Base-by-base conservation (phyloP, 2,888 invertebrate genomes). In the Orthosia incerta region DNA sequence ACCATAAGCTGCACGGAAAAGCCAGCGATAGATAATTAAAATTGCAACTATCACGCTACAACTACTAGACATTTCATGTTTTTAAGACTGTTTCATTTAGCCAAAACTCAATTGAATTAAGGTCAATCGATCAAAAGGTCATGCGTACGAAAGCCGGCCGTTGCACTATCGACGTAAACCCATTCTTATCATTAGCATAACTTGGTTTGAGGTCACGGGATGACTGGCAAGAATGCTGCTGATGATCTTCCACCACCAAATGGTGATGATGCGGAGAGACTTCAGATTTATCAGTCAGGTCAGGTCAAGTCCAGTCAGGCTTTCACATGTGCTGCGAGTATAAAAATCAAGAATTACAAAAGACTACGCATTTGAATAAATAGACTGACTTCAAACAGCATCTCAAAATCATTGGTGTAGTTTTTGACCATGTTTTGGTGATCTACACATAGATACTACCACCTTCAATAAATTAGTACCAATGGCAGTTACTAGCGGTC, bases 81-180 rank as follows among this genome's bases (percentile, higher is more conserved):
- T 55, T 62, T 16, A 23, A 39, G 4, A n/a, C 16, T 2, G 12
- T 7, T 45, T 26, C 0, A 39, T 12, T 61, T 39, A 7, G 9
- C 31, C 45, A 60, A 53, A 39, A n/a, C 46, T 18, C n/a, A 3
- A 9, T 13, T 20, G 15, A 26, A 26, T 39, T 56, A 56, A 75
- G 64, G 63, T 56, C 55, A 26, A 4, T 16, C 7, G 39, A 65
- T 16, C 31, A n/a, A 48, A 75, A 59, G 76, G 46, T 75, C 48
- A 48, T 53, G 66, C 23, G 46, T 65, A 53, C 26, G 18, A 60
- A 15, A 65, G 53, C 39, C 2, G 23, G 39, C 23, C 15, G 18
- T 39, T 76, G 48, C 39, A 60, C 66, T 76, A 39, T 50, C 12
- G 23, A 59, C 18, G 15, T 76, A 66, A 56, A 12, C 7, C 12